Conservation (phyloP, 2,888 invertebrate genomes). For the Drosophila acutilabella region DNA sequence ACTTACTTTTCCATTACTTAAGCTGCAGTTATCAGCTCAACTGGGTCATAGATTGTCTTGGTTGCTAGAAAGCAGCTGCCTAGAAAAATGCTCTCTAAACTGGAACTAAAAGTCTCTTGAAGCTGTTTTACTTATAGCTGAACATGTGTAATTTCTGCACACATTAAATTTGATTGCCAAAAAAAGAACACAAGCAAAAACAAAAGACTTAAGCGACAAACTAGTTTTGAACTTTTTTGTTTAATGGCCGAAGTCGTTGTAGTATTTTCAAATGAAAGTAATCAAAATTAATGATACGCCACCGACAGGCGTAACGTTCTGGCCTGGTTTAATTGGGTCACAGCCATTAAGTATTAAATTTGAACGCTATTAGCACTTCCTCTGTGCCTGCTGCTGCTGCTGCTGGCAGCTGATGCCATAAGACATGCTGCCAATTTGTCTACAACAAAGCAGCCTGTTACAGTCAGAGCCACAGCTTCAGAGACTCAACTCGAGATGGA, state of each 20-base stretch:
- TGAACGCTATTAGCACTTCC: slow-evolving; percentile 79
- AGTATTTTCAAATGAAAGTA: slow-evolving; percentile 73
- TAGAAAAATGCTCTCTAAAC: background rate
- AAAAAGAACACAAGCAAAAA: slow-evolving; percentile 54
- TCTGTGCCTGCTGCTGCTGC: slow-evolving; percentile 26
- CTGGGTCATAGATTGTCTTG: background rate
- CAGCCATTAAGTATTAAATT: slow-evolving; percentile 75
- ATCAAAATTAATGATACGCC: slow-evolving; percentile 73
- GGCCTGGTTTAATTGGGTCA: slow-evolving; percentile 73
- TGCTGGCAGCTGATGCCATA: slow-evolving; percentile 28
- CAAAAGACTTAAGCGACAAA: slow-evolving; percentile 64
- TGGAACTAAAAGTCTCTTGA: slow-evolving; percentile 19
- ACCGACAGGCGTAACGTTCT: slow-evolving; percentile 59
- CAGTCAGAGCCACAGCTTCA: slow-evolving; percentile 18
- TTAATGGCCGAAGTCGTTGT: background rate
- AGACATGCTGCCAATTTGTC: slow-evolving; percentile 76
- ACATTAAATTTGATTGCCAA: slow-evolving; percentile 69
- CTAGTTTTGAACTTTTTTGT: slow-evolving; percentile 35
- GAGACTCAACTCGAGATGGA: slow-evolving; percentile 19
- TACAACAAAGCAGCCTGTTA: slow-evolving; percentile 50
- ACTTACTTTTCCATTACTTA: no score
- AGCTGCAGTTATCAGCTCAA: background rate
- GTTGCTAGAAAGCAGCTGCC: slow-evolving; percentile 29
- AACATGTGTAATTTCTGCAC: slow-evolving; percentile 23
- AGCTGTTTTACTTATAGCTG: slow-evolving; percentile 17